These are phyloP conservation scores for Pseudorasbora parva DNA, from an alignment of 2,113 vertebrate genomes.

Conservation along the genomic window DNA sequence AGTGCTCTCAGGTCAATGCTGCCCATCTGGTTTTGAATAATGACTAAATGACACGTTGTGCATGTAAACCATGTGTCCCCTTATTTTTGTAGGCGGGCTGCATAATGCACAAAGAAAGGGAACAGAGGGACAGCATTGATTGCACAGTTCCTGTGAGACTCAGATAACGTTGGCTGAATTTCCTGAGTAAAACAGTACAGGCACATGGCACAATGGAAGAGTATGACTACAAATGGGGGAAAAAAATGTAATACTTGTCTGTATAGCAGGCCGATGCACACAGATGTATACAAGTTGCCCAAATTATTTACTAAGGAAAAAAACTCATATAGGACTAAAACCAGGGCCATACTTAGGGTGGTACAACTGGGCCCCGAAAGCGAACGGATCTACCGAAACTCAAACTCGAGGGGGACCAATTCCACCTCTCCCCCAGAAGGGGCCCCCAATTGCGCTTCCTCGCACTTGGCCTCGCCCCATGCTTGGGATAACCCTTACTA, in stretches of 20 bases:
- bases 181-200: slow-evolving; percentile 9
- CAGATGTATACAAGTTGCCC: neutral
- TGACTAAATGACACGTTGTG: slow-evolving; percentile 14
- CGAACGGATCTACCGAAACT: too few species aligned
- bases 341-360: too few species aligned
- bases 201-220: neutral
- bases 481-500: too few species aligned
- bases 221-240: neutral
- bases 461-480: too few species aligned
- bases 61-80: slow-evolving; percentile 36
- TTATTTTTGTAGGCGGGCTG: neutral
- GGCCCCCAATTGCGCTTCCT: too few species aligned
- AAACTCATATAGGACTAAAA: neutral
- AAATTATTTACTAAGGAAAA: neutral
- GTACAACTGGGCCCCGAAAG: too few species aligned
- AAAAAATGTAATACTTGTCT: neutral
- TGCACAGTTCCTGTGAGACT: slow-evolving; percentile 44
- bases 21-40: slow-evolving; percentile 51
- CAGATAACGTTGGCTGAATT: slow-evolving; percentile 44
- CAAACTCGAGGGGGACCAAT: too few species aligned
- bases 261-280: neutral
- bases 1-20: slow-evolving; percentile 23
- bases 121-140: slow-evolving; percentile 51
- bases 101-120: slow-evolving; percentile 14
- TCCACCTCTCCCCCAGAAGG: too few species aligned